Base-by-base conservation (phyloP, 1,140 invertebrate genomes). In the Musca vetustissima region DNA sequence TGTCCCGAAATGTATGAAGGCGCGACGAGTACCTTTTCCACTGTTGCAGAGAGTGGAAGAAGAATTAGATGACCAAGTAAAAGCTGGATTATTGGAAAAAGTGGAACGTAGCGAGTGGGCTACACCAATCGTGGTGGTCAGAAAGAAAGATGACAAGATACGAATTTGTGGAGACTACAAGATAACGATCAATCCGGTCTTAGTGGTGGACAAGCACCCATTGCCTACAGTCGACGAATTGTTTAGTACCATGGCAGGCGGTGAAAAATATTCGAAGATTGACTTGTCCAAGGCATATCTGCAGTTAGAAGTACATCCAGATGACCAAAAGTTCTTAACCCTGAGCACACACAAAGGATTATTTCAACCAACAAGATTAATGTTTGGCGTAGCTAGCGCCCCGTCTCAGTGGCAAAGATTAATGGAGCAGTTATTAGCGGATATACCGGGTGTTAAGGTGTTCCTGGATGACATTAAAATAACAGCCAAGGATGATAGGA, bases 121-220 rank as follows among this genome's bases (percentile, higher is more conserved):
- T 3, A 79, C 83, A n/a, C 83, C 83, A 0, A 73, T 87, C 2
- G 85, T 86, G 1, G 73, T 83, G 0, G 82, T 87, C 14, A 80
- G 28, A 86, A 87, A 76, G 72, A 71, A 21, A 74, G 81, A 57
- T 57, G 25, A n/a, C 3, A 25, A 28, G 13, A 7, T 57, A 14
- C 69, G 82, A 79, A 13, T 73, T 68, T 6, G 72, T 77, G 15
- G 48, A 84, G 36, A 43, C 25, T 68, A 61, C 25, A 59, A 68
- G 17, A 25, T 59, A 36, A 64, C 55, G 15, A 22, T 49, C 14
- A 69, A 69, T n/a, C 55, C 43, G 13, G 55, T 14, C 1, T 21
- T 69, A 17, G 14, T 61, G 1, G 24, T 64, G 3, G 67, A 69
- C 68, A 70, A 77, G 48, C 66, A 76, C 66, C 76, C 73, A 21